These are phyloP conservation scores for Drosophila persimilis DNA, from an alignment of 1,140 invertebrate species.

Conservation along the genomic window DNA sequence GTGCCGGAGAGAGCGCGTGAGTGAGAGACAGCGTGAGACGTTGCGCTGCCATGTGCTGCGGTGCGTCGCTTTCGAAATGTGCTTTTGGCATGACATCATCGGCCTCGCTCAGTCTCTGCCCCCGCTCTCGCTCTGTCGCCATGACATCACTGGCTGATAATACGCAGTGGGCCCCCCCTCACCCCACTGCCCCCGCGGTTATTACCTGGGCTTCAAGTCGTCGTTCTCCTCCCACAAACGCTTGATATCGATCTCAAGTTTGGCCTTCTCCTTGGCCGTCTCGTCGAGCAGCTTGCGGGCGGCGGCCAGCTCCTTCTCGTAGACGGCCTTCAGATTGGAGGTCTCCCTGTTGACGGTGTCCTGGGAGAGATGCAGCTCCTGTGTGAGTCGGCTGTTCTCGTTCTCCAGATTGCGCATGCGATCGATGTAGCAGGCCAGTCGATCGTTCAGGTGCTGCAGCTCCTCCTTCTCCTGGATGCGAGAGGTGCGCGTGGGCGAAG, in stretches of 20 bases:
- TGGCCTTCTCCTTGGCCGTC: constrained; percentile 92
- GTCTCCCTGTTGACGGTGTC: constrained; percentile 93
- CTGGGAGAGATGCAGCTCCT: constrained; percentile 91
- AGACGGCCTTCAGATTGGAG: constrained; percentile 94
- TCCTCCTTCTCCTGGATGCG: constrained; percentile 97
- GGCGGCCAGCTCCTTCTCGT: constrained; percentile 95
- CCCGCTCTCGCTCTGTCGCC: background rate
- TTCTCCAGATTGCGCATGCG: constrained; percentile 94
- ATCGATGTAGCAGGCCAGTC: constrained; percentile 97
- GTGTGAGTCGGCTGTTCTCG: constrained; percentile 93
- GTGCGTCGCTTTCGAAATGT: constrained; percentile 36
- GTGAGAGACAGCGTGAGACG: constrained; percentile 7
- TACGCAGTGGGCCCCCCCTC: constrained; percentile 12
- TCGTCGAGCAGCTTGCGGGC: constrained; percentile 95
- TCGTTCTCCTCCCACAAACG: constrained; percentile 93
- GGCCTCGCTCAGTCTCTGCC: constrained; percentile 1
- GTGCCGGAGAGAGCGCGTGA: background rate
- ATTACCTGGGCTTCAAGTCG: constrained; percentile 91
- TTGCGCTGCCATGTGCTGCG: constrained; percentile 60
- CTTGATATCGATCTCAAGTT: constrained; percentile 95
- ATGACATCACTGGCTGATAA: constrained; percentile 71
- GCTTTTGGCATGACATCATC: constrained; percentile 69
- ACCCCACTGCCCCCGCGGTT: background rate
- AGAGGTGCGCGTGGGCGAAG: constrained; percentile 93
- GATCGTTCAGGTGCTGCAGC: constrained; percentile 96